These are phyloP conservation scores for Mesoclemmys tuberculata DNA, from an alignment of 2,113 vertebrate species.

Conservation along the genomic window DNA sequence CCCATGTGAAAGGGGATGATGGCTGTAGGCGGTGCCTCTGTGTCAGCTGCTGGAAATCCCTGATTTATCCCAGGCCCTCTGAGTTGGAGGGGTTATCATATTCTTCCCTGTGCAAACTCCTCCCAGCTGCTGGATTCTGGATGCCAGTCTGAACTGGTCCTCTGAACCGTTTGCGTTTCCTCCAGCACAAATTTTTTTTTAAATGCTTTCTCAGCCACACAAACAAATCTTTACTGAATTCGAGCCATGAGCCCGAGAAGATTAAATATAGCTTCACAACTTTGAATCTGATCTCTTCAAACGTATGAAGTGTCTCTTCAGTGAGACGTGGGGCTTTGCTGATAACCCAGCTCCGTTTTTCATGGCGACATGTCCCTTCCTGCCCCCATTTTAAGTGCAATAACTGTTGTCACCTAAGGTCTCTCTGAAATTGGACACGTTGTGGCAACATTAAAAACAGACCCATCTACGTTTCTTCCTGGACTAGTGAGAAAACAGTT, in stretches of 20 bases:
- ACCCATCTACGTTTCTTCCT: background rate
- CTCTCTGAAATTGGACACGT: constrained; percentile 16
- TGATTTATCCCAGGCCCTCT: background rate
- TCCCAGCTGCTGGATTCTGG: background rate
- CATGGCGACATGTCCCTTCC: background rate
- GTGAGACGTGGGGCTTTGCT: background rate
- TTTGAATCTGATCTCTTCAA: constrained; percentile 44
- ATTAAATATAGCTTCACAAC: constrained; percentile 14
- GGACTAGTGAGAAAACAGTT: constrained; percentile 48
- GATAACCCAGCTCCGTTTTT: constrained; percentile 38
- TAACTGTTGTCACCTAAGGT: constrained; percentile 6
- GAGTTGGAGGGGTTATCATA: background rate
- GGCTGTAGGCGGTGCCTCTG: constrained; percentile 11
- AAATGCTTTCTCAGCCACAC: background rate
- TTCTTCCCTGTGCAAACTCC: background rate
- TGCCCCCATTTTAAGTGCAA: constrained; percentile 25
- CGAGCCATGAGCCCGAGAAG: constrained; percentile 17
- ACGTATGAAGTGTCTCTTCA: constrained; percentile 22
- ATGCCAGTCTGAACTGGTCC: background rate
- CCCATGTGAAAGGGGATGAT: constrained; percentile 27
- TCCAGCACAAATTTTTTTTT: background rate
- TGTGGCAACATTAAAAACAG: background rate
- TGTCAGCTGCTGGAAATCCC: background rate
- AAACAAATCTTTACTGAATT: background rate
- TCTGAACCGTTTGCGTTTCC: background rate